Conservation (phyloP, 2,797 vertebrate genomes). For the Hyperoplus lanceolatus region DNA sequence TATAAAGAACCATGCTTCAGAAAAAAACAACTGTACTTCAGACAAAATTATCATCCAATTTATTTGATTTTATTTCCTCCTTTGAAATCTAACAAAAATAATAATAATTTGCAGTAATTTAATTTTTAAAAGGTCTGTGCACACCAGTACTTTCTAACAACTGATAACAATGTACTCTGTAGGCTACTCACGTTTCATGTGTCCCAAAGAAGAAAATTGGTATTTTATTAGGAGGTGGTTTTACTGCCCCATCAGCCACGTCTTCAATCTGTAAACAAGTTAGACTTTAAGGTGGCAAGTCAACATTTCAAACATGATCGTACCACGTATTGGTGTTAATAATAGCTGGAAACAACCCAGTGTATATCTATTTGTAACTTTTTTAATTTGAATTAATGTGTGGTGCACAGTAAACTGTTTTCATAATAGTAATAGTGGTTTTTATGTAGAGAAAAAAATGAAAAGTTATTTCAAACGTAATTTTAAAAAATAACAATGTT, state of each 20-base stretch:
- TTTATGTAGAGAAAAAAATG: background rate
- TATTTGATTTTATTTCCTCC: background rate
- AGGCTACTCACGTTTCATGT: constrained; percentile 94
- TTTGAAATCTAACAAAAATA: background rate
- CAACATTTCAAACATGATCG: background rate
- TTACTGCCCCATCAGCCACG: constrained; percentile 96
- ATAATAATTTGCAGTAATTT: background rate
- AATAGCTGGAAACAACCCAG: background rate
- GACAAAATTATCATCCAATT: background rate
- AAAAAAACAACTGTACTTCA: background rate
- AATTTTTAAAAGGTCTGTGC: background rate
- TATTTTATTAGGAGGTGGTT: constrained; percentile 98
- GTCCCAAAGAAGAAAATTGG: constrained; percentile 99
- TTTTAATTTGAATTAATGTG: background rate
- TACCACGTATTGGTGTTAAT: background rate
- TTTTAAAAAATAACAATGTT: constrained; percentile 43
- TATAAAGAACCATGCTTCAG: background rate
- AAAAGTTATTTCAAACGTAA: constrained; percentile 33
- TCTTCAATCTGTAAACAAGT: constrained; percentile 92
- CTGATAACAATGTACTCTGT: background rate
- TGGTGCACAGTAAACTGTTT: background rate
- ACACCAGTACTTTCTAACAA: background rate
- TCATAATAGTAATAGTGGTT: background rate
- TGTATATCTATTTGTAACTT: background rate
- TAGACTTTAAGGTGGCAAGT: constrained; percentile 13